Conservation (phyloP, 2,888 invertebrate species). For the Nephrotoma appendiculata region DNA sequence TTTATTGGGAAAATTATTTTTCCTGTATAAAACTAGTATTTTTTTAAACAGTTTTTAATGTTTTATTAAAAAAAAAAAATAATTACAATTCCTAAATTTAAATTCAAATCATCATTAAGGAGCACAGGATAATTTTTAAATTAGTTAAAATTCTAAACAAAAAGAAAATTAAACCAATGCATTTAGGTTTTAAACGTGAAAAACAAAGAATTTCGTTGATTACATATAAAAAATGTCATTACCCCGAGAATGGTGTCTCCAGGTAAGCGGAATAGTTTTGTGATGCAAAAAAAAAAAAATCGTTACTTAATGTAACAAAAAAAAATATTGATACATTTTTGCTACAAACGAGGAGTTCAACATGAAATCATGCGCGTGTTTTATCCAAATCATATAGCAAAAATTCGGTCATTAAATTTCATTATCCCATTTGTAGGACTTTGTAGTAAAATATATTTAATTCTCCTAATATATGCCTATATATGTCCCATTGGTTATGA, state of each 20-base stretch:
- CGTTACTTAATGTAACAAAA: neutral
- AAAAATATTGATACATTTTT: neutral
- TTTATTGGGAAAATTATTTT: slow-evolving; percentile 1
- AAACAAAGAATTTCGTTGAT: slow-evolving; percentile 29
- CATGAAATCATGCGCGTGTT: neutral
- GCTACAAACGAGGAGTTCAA: neutral
- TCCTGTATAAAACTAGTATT: neutral
- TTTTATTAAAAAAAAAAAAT: neutral
- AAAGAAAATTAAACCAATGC: slow-evolving; percentile 34
- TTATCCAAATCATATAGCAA: neutral
- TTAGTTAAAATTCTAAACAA: slow-evolving; percentile 7
- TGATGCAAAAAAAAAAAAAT: neutral
- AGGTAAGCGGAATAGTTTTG: slow-evolving; percentile 19
- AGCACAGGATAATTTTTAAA: neutral
- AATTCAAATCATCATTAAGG: neutral
- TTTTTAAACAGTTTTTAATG: neutral
- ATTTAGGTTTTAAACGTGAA: slow-evolving; percentile 36
- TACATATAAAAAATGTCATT: slow-evolving; percentile 31
- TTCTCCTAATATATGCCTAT: neutral
- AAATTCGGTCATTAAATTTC: neutral
- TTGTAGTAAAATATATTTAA: neutral
- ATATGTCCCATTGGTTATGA: neutral
- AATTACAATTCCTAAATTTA: neutral
- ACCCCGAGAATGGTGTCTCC: slow-evolving; percentile 34
- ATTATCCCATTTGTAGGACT: neutral